Percentiles rank a stretch among this genome's conserved stretches.
These are phyloP conservation scores for Melolontha melolontha DNA, from an alignment of 2,888 invertebrate genomes.

Conservation along the genomic window DNA sequence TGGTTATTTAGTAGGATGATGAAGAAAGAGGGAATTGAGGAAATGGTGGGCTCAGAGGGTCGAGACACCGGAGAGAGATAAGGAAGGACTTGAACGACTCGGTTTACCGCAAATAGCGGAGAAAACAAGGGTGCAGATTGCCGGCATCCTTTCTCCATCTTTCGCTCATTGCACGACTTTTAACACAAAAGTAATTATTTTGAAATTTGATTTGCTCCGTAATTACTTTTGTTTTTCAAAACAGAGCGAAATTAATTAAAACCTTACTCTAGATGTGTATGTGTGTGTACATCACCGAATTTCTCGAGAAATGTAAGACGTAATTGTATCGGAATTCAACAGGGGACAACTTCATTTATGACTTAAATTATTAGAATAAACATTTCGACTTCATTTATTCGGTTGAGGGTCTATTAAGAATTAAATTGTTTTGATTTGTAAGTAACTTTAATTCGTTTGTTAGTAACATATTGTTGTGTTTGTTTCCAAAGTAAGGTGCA, in stretches of 20 bases:
- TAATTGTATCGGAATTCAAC: too few species aligned
- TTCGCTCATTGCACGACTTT: slow-evolving; percentile 60
- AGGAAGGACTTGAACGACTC: slow-evolving; percentile 59
- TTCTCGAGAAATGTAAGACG: too few species aligned
- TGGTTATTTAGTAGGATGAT: slow-evolving; percentile 53
- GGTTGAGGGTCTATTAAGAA: too few species aligned
- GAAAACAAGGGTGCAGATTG: slow-evolving; percentile 65
- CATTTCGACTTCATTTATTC: too few species aligned
- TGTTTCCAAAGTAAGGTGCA: too few species aligned
- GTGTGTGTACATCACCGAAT: neutral
- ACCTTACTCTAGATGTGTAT: slow-evolving; percentile 1
- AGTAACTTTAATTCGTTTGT: too few species aligned
- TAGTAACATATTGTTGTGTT: too few species aligned
- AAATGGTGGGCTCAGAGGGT: slow-evolving; percentile 51
- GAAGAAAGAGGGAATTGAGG: slow-evolving; percentile 57
- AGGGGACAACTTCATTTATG: too few species aligned
- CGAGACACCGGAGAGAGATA: slow-evolving; percentile 44
- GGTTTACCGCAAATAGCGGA: slow-evolving; percentile 64
- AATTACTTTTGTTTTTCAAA: slow-evolving; percentile 47
- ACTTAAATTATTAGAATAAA: too few species aligned
- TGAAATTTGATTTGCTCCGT: slow-evolving; percentile 53
- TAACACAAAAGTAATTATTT: slow-evolving; percentile 63
- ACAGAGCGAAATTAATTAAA: slow-evolving; percentile 39
- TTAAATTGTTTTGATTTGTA: too few species aligned
- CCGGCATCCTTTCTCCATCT: slow-evolving; percentile 56